Base-by-base conservation (phyloP, 2,797 vertebrate species). In the Tapirus indicus region DNA sequence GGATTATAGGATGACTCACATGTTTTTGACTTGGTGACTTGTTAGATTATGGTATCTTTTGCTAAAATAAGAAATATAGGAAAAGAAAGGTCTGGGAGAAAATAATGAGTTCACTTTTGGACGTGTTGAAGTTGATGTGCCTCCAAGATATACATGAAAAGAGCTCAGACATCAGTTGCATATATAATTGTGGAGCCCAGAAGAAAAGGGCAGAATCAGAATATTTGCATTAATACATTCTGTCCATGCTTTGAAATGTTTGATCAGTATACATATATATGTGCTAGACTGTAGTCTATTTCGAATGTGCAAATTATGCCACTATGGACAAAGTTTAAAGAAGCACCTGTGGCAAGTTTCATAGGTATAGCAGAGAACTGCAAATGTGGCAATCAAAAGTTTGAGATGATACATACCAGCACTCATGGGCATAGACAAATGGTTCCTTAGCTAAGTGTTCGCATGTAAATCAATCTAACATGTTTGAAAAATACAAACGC, bases 51-150 rank as follows among this genome's bases (percentile, higher is more conserved):
- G 14, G 29, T 68, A 32, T 66, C 41, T 79, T 54, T 93, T 72
- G 69, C 77, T 71, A 23, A 85, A 82, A 78, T 88, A 91, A 41
- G 68, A 44, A 69, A 78, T 64, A 58, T 0, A 72, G 21, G 16
- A 23, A 29, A 75, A 87, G 27, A 52, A 86, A 58, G 6, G 18
- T 82, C 14, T 54, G 7, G n/a, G 13, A 92, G 77, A 14, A 91
- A 93, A 93, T 84, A 92, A 79, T 75, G 35, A 89, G 4, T 93
- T 92, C 20, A 69, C 1, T 86, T 89, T 35, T 79, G 9, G 35
- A 75, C 16, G 62, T 60, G 27, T n/a, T 87, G 64, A 71, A 92
- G 85, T 62, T 83, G 68, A 72, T 86, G 56, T 69, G 29, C 20
- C 60, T 97, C n/a, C 18, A 83, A 91, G 85, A 69, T 82, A 66